Evolutionary conservation across 2,888 invertebrate genomes (phyloP).

Genomic region (Ochropleura plecta): DNA sequence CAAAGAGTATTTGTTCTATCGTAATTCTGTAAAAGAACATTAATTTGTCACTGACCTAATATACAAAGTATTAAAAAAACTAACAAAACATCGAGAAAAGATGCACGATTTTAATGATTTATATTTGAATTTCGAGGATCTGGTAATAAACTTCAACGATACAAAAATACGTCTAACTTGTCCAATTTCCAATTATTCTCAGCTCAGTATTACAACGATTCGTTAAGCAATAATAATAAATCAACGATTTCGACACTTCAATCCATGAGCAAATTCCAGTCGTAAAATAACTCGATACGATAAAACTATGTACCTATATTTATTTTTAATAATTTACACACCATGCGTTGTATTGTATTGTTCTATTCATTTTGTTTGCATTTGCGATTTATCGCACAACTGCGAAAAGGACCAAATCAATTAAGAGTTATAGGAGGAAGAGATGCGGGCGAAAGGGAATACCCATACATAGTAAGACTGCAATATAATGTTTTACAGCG

Average conservation of each 20-base stretch:
- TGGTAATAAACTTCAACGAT: not conserved
- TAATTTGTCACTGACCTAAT: not conserved
- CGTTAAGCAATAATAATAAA: not conserved
- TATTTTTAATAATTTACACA: not conserved
- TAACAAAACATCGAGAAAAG: too few relatives aligned
- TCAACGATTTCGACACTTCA: conserved; percentile 27
- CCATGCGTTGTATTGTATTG: conserved; percentile 30
- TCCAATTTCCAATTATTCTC: not conserved
- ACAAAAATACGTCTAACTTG: not conserved
- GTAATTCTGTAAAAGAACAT: not conserved
- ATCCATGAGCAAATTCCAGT: conserved; percentile 6
- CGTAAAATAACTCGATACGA: conserved; percentile 14
- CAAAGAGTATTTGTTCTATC: not conserved
- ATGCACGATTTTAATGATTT: too few relatives aligned
- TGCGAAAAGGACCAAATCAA: too few relatives aligned
- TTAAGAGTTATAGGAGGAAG: conserved; percentile 36
- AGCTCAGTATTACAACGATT: conserved; percentile 1
- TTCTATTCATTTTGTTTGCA: conserved; percentile 5
- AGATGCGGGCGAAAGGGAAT: conserved; percentile 27
- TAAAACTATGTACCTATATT: not conserved
- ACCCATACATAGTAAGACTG: conserved; percentile 36
- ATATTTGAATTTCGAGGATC: not conserved
- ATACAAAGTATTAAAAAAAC: too few relatives aligned
- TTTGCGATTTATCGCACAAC: not conserved
- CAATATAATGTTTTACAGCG: not conserved